phyloP scores from a whole-genome alignment of 2,888 invertebrate genomes.

The Zaprionus lineosus region DNA sequence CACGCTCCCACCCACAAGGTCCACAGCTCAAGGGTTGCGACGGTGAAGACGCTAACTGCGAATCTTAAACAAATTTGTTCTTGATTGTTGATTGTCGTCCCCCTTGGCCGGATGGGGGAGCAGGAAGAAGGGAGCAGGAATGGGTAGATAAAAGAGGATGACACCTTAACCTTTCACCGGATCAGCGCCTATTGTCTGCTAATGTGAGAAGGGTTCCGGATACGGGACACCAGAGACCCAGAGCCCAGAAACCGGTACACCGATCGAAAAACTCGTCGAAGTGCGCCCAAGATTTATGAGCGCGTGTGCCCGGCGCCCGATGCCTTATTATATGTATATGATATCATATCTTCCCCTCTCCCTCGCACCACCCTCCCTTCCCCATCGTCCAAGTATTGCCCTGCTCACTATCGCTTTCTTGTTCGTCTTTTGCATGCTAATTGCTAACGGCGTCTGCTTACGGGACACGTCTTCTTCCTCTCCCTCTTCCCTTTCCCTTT shows the following conservation, averaged over 20 bases:
- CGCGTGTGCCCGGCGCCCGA: conserved; percentile 47
- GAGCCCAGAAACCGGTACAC: conserved; percentile 6
- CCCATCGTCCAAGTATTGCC: no score
- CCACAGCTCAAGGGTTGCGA: conserved; percentile 62
- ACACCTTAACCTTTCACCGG: conserved; percentile 73
- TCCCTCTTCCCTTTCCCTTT: no score
- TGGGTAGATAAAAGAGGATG: conserved; percentile 35
- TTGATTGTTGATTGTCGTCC: conserved; percentile 67
- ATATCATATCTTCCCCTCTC: conserved; percentile 28
- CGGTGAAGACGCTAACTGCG: conserved; percentile 35
- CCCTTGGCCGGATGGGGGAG: no score
- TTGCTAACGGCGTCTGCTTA: conserved; percentile 57
- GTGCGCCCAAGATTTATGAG: conserved; percentile 66
- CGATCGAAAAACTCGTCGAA: conserved; percentile 42
- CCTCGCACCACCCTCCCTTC: no score
- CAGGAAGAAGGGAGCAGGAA: conserved; percentile 10
- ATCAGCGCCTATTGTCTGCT: conserved; percentile 44
- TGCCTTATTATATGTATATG: conserved; percentile 55
- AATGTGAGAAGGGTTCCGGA: conserved; percentile 56
- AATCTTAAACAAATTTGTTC: conserved; percentile 74
- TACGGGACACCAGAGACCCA: conserved; percentile 51
- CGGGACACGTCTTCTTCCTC: conserved; percentile 53
- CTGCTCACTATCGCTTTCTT: no score
- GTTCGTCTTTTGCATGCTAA: conserved; percentile 62
- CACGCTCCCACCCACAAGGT: conserved; percentile 1